These are phyloP conservation scores for Hymenochirus boettgeri DNA, from an alignment of 2,113 vertebrate genomes.

Conservation along the genomic window DNA sequence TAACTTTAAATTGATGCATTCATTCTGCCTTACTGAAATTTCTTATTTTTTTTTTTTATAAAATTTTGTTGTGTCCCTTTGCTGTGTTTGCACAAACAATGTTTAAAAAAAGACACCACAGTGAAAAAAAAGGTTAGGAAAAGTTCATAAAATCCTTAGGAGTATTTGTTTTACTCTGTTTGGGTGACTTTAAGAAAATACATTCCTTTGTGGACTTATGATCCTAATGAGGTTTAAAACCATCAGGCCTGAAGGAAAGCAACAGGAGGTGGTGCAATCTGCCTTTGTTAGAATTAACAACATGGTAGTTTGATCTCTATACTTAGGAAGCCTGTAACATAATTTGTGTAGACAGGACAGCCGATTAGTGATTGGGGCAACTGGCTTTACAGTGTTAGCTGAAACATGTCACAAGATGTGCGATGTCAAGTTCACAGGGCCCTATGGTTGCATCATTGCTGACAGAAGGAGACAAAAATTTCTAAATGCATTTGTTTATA, in stretches of 20 bases:
- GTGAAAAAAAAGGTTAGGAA: conserved; percentile 41
- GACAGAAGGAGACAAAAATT: conserved; percentile 19
- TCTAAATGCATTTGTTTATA: neutral
- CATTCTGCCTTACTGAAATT: too few species aligned
- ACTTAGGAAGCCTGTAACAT: too few species aligned
- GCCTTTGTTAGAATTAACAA: conserved; percentile 38
- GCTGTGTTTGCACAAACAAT: conserved; percentile 44
- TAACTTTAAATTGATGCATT: too few species aligned
- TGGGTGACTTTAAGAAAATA: conserved; percentile 39
- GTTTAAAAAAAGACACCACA: conserved; percentile 5
- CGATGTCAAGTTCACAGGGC: conserved; percentile 35
- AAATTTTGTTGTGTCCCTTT: conserved; percentile 39
- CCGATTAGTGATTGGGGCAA: conserved; percentile 41
- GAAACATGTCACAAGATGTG: conserved; percentile 40
- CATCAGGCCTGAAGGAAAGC: conserved; percentile 36
- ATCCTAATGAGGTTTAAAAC: conserved; percentile 48
- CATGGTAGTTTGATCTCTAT: conserved; percentile 8
- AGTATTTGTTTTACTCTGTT: conserved; percentile 35
- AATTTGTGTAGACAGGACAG: conserved; percentile 43
- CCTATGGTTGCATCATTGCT: conserved; percentile 32
- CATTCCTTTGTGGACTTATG: conserved; percentile 37
- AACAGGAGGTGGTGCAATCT: conserved; percentile 24
- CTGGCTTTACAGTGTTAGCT: conserved; percentile 41
- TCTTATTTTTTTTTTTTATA: too few species aligned
- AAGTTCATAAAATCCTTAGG: conserved; percentile 35